phyloP scores from a whole-genome alignment of 1,140 invertebrate genomes.

The Araneus ventricosus region DNA sequence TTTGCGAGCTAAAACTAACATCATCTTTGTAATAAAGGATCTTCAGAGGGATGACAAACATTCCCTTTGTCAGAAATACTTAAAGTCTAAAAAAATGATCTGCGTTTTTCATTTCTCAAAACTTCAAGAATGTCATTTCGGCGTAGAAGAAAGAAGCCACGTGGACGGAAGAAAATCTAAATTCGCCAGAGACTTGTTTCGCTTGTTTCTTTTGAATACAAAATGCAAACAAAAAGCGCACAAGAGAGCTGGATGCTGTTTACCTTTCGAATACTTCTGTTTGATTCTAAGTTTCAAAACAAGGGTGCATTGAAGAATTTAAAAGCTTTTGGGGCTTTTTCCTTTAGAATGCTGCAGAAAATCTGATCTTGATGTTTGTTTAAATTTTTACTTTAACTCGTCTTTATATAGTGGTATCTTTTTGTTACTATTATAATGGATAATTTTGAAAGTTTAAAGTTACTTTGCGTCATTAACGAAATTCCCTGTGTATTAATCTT shows the following conservation, averaged over 20 bases:
- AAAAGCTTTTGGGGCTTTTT: slow-evolving; percentile 42
- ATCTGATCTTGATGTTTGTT: neutral
- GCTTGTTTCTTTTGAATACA: neutral
- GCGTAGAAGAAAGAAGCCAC: neutral
- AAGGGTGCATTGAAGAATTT: slow-evolving; percentile 20
- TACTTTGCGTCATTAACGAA: no score
- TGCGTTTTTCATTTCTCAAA: neutral
- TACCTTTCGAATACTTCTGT: slow-evolving; percentile 62
- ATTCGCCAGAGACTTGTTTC: slow-evolving; percentile 26
- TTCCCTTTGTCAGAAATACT: neutral
- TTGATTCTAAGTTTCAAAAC: slow-evolving; percentile 27
- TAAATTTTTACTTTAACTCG: neutral
- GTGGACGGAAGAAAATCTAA: slow-evolving; percentile 44
- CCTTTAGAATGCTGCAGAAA: neutral
- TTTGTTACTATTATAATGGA: no score
- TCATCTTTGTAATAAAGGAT: neutral
- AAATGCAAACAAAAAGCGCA: neutral
- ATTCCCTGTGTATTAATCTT: no score
- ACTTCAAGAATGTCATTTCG: slow-evolving; percentile 20
- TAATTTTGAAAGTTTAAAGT: no score
- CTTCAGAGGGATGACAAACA: neutral
- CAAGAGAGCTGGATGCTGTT: neutral
- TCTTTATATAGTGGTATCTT: no score
- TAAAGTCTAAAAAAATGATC: neutral
- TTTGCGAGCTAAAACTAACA: neutral